These are phyloP conservation scores for Drosophila austrosaltans DNA, from an alignment of 2,888 invertebrate genomes.

Conservation along the genomic window DNA sequence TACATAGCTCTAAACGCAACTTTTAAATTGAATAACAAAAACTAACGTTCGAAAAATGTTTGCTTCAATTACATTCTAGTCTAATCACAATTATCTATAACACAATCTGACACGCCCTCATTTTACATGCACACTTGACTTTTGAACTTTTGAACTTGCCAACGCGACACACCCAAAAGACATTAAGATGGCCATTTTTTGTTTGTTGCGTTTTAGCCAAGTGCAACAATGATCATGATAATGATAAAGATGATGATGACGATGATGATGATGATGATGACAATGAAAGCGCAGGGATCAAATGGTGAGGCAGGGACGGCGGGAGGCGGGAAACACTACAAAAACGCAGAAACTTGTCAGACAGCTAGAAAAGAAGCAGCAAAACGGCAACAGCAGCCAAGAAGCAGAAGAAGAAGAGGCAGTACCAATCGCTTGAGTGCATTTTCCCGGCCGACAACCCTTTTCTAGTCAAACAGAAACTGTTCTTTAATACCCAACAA, in stretches of 20 bases:
- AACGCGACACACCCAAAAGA: slow-evolving; percentile 21
- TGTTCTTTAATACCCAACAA: slow-evolving; percentile 2
- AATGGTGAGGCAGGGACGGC: not conserved
- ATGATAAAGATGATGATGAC: slow-evolving; percentile 16
- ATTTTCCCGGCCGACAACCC: slow-evolving; percentile 73
- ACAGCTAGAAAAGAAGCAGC: slow-evolving; percentile 51
- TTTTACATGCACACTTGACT: slow-evolving; percentile 37
- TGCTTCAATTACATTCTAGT: slow-evolving; percentile 33
- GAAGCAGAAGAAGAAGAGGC: slow-evolving; percentile 12
- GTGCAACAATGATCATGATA: slow-evolving; percentile 9
- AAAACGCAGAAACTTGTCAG: slow-evolving; percentile 73
- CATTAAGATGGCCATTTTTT: slow-evolving; percentile 51
- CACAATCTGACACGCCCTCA: slow-evolving; percentile 32
- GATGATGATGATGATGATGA: slow-evolving; percentile 6
- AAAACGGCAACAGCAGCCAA: slow-evolving; percentile 19
- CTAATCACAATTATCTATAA: slow-evolving; percentile 29
- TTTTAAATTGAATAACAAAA: no score
- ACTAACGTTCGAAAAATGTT: not conserved
- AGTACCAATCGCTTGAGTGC: slow-evolving; percentile 67
- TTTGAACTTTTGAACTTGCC: slow-evolving; percentile 23
- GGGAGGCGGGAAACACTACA: slow-evolving; percentile 37
- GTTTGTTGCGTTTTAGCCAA: slow-evolving; percentile 4
- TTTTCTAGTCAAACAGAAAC: slow-evolving; percentile 52
- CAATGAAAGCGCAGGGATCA: not conserved
- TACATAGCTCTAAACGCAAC: no score